Percentiles rank a stretch among this genome's conserved stretches.
phyloP scores from a whole-genome alignment of 2,888 invertebrate genomes.

The Sussaba pulchella region DNA sequence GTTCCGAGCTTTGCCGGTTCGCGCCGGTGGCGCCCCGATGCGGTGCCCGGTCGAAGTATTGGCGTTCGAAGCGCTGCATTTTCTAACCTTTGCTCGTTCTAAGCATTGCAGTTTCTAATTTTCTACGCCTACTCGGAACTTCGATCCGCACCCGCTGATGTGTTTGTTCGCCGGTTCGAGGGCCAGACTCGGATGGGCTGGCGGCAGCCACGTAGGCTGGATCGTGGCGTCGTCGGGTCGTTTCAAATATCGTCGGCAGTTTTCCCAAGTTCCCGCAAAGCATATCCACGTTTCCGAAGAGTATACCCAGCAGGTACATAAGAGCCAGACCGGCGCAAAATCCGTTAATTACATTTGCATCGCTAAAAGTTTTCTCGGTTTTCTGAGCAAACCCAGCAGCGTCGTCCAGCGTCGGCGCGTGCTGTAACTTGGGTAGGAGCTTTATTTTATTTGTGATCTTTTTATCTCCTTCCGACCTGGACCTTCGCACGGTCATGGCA shows the following conservation, averaged over 20 bases:
- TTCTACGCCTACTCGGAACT: too few relatives aligned
- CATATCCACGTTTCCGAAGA: conserved; percentile 1
- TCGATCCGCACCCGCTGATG: too few relatives aligned
- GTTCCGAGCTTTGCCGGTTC: too few relatives aligned
- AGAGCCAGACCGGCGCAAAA: conserved; percentile 43
- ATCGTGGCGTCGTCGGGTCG: neutral
- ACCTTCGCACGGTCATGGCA: neutral
- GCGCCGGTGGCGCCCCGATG: too few relatives aligned
- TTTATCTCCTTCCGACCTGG: neutral
- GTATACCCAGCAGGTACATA: neutral
- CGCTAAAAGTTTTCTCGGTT: conserved; percentile 67
- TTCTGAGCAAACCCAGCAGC: conserved; percentile 17
- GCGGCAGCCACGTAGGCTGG: neutral
- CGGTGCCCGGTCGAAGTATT: too few relatives aligned
- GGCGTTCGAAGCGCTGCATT: too few relatives aligned
- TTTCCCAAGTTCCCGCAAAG: neutral
- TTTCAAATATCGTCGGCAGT: conserved; percentile 14
- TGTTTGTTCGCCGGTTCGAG: conserved; percentile 1
- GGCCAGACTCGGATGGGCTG: neutral
- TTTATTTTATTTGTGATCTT: conserved; percentile 14
- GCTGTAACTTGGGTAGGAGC: conserved; percentile 3
- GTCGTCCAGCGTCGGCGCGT: conserved; percentile 31
- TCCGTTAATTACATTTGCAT: conserved; percentile 71
- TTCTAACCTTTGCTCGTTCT: too few relatives aligned
- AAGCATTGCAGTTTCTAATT: too few relatives aligned